Conservation (phyloP, 2,797 vertebrate genomes). For the Ceyx erithaca region DNA sequence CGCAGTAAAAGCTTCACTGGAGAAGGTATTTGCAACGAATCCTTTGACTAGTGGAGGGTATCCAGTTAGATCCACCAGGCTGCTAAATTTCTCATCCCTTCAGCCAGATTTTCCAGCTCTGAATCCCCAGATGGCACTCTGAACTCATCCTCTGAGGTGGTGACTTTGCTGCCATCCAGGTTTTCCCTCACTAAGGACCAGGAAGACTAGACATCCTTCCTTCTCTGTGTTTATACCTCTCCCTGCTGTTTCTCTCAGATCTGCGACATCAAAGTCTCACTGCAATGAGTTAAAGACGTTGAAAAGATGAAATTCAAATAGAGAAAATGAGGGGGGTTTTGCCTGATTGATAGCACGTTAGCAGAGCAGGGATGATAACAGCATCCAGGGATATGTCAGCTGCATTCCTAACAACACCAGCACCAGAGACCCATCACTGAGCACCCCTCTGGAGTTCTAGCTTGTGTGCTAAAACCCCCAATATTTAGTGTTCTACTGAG, state of each 20-base stretch:
- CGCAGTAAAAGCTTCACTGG: neutral
- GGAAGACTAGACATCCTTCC: neutral
- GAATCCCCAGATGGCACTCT: slow-evolving; percentile 42
- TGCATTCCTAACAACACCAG: no score
- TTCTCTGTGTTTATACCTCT: neutral
- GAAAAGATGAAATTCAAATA: no score
- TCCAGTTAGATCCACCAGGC: neutral
- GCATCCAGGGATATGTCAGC: no score
- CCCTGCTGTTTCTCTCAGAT: slow-evolving; percentile 11
- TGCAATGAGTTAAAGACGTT: no score
- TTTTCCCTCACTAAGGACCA: slow-evolving; percentile 21
- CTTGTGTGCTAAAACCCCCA: no score
- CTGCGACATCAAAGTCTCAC: slow-evolving; percentile 29
- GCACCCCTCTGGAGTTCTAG: no score
- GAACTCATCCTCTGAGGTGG: slow-evolving; percentile 4
- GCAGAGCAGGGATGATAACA: no score
- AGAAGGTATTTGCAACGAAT: neutral
- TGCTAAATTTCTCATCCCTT: neutral
- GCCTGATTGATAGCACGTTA: no score
- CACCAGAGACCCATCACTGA: no score
- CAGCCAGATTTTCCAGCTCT: neutral
- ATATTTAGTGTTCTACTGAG: no score
- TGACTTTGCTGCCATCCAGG: neutral
- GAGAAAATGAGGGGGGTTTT: no score
- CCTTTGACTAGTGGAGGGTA: neutral